Conservation (phyloP, 2,797 vertebrate genomes). For the Florisuga fusca region DNA sequence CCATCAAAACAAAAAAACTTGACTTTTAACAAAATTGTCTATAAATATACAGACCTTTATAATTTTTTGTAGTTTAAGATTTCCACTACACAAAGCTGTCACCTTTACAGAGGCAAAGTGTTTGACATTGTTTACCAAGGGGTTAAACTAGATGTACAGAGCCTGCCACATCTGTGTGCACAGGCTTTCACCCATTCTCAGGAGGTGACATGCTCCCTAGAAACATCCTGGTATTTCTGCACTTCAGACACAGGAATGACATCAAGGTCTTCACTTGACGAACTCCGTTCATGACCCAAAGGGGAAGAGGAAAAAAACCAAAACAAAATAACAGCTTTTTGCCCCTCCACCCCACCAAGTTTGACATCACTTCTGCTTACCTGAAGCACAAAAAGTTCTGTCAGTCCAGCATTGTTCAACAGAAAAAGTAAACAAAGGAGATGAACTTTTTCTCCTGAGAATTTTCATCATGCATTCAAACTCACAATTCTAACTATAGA, state of each 20-base stretch:
- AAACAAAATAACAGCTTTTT: background rate
- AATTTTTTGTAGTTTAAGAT: background rate
- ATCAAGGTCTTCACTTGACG: background rate
- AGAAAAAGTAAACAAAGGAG: background rate
- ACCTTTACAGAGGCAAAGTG: background rate
- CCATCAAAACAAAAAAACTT: background rate
- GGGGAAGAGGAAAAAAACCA: background rate
- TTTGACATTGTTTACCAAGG: background rate
- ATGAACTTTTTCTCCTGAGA: background rate
- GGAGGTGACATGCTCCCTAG: background rate
- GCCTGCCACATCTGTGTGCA: rapidly evolving
- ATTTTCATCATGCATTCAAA: background rate
- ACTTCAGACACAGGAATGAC: background rate
- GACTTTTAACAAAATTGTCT: background rate
- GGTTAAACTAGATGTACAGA: background rate
- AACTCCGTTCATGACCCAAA: background rate
- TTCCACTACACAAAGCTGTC: background rate
- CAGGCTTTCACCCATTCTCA: background rate
- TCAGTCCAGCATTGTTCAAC: background rate
- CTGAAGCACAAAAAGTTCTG: conserved; percentile 2
- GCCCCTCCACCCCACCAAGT: background rate
- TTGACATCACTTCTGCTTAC: background rate
- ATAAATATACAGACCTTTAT: background rate
- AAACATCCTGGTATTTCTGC: background rate
- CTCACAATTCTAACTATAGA: background rate